Evolutionary conservation across 2,113 vertebrate species (phyloP).

Genomic region (Spizaetus ornatus): DNA sequence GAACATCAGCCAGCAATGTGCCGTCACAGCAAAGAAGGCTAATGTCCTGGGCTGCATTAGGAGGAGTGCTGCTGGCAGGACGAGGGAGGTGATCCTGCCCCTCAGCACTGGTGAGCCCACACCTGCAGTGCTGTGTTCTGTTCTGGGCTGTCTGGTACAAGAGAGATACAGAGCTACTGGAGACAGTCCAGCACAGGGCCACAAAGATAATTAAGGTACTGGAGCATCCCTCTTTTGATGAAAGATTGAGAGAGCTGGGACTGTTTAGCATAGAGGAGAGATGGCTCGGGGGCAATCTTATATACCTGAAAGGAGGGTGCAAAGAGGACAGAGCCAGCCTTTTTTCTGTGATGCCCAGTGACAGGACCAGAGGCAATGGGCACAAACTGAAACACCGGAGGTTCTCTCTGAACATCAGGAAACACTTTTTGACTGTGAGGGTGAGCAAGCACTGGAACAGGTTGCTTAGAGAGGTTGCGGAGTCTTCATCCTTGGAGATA

Average conservation of each 20-base stretch:
- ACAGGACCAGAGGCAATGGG: too few species aligned
- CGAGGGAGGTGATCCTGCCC: neutral
- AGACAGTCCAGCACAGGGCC: neutral
- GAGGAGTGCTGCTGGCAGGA: neutral
- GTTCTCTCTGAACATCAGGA: too few species aligned
- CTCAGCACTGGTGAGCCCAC: neutral
- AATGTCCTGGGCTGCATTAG: neutral
- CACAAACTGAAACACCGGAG: too few species aligned
- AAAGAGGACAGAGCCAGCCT: too few species aligned
- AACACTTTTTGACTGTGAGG: too few species aligned
- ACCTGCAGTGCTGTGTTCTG: neutral
- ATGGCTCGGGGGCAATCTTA: rapidly evolving
- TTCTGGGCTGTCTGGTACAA: neutral
- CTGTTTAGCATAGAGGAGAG: neutral
- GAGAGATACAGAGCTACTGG: neutral
- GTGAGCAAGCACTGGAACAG: too few species aligned
- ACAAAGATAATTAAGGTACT: neutral
- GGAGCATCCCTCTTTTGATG: neutral
- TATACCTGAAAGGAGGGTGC: neutral
- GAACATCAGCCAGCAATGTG: neutral
- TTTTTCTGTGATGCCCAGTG: too few species aligned
- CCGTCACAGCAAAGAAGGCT: neutral
- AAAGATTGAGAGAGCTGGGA: neutral
- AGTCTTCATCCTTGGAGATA: neutral
- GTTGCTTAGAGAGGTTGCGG: neutral